phyloP scores from a whole-genome alignment of 2,797 vertebrate species.

The Psittacula derbiana region DNA sequence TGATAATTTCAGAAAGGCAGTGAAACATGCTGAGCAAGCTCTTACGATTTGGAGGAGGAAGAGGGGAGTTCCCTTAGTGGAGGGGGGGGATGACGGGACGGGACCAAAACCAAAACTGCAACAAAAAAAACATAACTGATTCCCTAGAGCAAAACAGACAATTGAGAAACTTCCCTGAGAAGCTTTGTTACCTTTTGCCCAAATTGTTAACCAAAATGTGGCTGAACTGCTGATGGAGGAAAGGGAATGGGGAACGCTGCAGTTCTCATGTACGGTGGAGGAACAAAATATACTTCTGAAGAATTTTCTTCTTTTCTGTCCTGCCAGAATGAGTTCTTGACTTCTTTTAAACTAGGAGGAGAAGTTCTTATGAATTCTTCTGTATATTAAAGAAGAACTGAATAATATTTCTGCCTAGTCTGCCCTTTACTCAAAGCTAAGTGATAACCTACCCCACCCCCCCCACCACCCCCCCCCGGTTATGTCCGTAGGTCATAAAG shows the following conservation, averaged over 20 bases:
- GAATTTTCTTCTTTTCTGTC: not conserved
- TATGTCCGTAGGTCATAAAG: not conserved
- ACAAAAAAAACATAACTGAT: not conserved
- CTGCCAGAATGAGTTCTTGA: not conserved
- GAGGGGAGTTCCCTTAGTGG: not conserved
- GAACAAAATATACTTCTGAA: not conserved
- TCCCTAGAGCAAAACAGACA: not conserved
- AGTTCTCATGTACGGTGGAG: fast-evolving
- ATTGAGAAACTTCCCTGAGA: not conserved
- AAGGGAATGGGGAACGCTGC: not conserved
- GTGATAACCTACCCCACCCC: not conserved
- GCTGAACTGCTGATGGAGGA: not conserved
- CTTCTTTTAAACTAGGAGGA: not conserved
- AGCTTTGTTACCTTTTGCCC: not conserved
- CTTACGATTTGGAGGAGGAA: not conserved
- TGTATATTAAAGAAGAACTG: not conserved
- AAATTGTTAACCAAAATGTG: not conserved
- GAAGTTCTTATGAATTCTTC: not conserved
- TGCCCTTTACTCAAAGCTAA: not conserved
- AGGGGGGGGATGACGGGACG: fast-evolving
- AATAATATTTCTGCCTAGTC: not conserved
- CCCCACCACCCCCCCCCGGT: not conserved
- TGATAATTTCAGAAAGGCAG: not conserved
- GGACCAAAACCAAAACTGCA: not conserved
- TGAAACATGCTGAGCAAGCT: not conserved